Evolutionary conservation across 1,140 invertebrate genomes (phyloP).

Genomic region (Drosophila persimilis): DNA sequence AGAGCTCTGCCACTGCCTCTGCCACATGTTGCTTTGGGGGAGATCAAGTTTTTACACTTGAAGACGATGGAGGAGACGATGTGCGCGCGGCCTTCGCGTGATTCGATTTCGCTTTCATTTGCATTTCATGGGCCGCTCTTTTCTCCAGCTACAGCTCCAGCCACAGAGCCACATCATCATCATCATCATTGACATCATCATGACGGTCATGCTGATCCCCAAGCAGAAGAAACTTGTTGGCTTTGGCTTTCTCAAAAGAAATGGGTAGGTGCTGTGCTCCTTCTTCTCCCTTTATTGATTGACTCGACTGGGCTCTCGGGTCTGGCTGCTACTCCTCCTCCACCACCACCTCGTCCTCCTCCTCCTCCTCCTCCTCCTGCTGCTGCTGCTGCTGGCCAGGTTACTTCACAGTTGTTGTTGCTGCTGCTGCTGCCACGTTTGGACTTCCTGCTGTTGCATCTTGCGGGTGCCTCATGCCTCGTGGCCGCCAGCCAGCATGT

Average conservation of each 20-base stretch:
- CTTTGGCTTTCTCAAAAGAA: conserved; percentile 22
- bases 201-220: conserved; percentile 14
- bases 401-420: conserved; percentile 42
- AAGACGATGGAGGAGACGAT: conserved; percentile 2
- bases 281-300: conserved; percentile 14
- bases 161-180: neutral
- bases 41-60: conserved; percentile 1
- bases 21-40: conserved; percentile 19
- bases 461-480: conserved; percentile 36
- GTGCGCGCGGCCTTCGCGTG: conserved; percentile 53
- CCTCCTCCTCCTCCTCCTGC: neutral
- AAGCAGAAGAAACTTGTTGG: conserved; percentile 29
- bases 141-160: conserved; percentile 28
- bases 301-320: conserved; percentile 5
- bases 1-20: conserved; percentile 4
- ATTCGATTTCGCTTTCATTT: conserved; percentile 71
- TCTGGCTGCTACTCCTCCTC: conserved; percentile 26
- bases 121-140: conserved; percentile 48
- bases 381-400: conserved; percentile 35
- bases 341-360: conserved; percentile 9
- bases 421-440: conserved; percentile 38
- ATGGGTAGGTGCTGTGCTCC: conserved; percentile 14
- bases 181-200: conserved; percentile 7
- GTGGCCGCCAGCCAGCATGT: conserved; percentile 35
- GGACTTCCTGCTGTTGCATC: conserved; percentile 59